Base-by-base conservation (phyloP, 2,888 invertebrate species). In the Stenurella melanura region DNA sequence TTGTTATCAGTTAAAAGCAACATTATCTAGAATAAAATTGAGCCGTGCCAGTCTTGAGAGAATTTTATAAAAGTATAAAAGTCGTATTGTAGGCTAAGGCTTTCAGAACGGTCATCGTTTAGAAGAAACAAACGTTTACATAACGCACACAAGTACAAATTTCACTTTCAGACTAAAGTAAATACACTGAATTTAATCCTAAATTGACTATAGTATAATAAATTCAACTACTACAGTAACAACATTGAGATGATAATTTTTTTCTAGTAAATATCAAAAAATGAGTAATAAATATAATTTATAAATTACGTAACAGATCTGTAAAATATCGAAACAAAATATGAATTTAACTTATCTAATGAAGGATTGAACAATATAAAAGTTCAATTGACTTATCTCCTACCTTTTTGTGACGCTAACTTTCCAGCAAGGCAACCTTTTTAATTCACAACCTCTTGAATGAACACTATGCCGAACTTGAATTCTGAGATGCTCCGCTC, bases 401-500 rank as follows among this genome's bases (percentile, higher is more conserved):
- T 69, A 69, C 69, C 70, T 58, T 19, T 26, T 66, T 66, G 19
- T 10, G n/a, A 60, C 11, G n/a, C 60, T 60, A 60, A 60, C 12
- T 38, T 10, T 38, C 18, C 21, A 12, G 34, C 54, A 19, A 19
- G 58, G 26, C 67, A 18, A 15, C 42, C 38, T 17, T 17, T 12
- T 26, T 42, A 12, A 64, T 42, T 64, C 64, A 75, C 58, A 57
- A 78, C 61, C 54, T 12, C 72, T 92, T 10, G 15, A 2, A 38
- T 19, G 18, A 42, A 42, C 64, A 42, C 42, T 92, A 95, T 87
- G 95, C 96, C 85, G 94, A 95, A 90, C 96, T 96, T 73, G 95
- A 95, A 84, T 95, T 95, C 83, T 94, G 92, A 86, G 94, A 94
- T 56, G 95, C 94, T 77, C 96, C 96, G 84, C 94, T 95, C 84